Percentiles rank a stretch among this genome's conserved stretches.
These are phyloP conservation scores for Progne subis DNA, from an alignment of 2,113 vertebrate species.

Conservation along the genomic window DNA sequence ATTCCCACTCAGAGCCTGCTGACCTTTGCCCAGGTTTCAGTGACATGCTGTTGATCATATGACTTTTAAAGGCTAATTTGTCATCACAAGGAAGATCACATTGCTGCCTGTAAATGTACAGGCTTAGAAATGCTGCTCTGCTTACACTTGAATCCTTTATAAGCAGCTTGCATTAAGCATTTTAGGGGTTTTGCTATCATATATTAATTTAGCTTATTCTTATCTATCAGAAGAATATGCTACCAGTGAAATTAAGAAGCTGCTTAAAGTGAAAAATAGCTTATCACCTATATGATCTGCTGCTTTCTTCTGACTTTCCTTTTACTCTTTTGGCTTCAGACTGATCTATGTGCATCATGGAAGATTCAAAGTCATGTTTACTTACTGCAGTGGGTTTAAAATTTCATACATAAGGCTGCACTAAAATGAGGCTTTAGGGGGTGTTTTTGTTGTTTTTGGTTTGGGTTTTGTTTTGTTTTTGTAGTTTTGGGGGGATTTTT, in stretches of 20 bases:
- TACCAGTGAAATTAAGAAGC: slow-evolving; percentile 78
- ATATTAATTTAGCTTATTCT: slow-evolving; percentile 1
- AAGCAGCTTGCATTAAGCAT: neutral
- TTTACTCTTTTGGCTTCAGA: neutral
- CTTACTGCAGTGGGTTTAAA: neutral
- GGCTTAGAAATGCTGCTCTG: neutral
- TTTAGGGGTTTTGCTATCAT: neutral
- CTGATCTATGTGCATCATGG: neutral
- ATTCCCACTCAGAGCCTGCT: neutral
- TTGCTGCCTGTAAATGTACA: neutral
- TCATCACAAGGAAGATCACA: neutral
- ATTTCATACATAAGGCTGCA: neutral
- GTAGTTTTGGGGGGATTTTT: too few relatives aligned
- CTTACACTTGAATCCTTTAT: neutral
- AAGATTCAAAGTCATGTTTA: slow-evolving; percentile 7
- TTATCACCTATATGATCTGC: slow-evolving; percentile 55
- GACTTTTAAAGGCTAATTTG: slow-evolving; percentile 35
- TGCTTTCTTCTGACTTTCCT: slow-evolving; percentile 59
- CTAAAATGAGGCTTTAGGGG: neutral
- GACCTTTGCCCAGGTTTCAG: slow-evolving; percentile 26
- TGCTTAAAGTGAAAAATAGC: slow-evolving; percentile 79
- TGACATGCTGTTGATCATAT: neutral
- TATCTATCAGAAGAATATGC: slow-evolving; percentile 53
- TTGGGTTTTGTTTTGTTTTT: neutral
- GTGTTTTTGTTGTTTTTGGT: rapidly evolving